A percentile compares a stretch with the other conserved stretches of the same genome.
phyloP scores from a whole-genome alignment of 2,888 invertebrate species.

The Xanthia togata region DNA sequence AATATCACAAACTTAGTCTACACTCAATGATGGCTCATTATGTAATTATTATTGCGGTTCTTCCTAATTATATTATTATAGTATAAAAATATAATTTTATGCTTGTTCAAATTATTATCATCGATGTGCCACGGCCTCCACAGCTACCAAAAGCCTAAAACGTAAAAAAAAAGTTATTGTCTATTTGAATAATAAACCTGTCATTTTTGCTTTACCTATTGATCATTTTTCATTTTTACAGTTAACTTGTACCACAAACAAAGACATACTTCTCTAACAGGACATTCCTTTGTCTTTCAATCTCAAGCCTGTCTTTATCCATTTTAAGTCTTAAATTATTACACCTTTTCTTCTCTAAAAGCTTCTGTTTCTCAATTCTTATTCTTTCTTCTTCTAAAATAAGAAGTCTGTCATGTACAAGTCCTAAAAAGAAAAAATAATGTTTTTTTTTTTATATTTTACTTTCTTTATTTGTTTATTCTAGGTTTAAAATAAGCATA shows the following conservation, averaged over 20 bases:
- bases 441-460: neutral
- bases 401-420: slow-evolving; percentile 79
- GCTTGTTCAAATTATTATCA: slow-evolving; percentile 33
- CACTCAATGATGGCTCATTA: slow-evolving; percentile 32
- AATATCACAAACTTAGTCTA: slow-evolving; percentile 69
- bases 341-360: slow-evolving; percentile 80
- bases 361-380: slow-evolving; percentile 80
- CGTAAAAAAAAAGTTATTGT: neutral
- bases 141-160: slow-evolving; percentile 77
- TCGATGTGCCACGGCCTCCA: slow-evolving; percentile 74
- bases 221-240: neutral
- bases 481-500: too few species aligned
- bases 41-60: slow-evolving; percentile 49
- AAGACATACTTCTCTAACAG: slow-evolving; percentile 78
- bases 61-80: slow-evolving; percentile 14
- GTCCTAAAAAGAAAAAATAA: slow-evolving; percentile 63
- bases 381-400: slow-evolving; percentile 81
- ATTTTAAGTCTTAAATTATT: slow-evolving; percentile 81
- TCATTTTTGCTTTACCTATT: neutral
- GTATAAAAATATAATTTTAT: slow-evolving; percentile 57
- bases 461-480: neutral
- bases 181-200: neutral
- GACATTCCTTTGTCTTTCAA: slow-evolving; percentile 79
- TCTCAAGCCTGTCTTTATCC: slow-evolving; percentile 79
- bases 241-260: neutral